Percentiles rank a stretch among this genome's conserved stretches.
Evolutionary conservation across 2,113 vertebrate species (phyloP).

Genomic region (Bostrychus sinensis): DNA sequence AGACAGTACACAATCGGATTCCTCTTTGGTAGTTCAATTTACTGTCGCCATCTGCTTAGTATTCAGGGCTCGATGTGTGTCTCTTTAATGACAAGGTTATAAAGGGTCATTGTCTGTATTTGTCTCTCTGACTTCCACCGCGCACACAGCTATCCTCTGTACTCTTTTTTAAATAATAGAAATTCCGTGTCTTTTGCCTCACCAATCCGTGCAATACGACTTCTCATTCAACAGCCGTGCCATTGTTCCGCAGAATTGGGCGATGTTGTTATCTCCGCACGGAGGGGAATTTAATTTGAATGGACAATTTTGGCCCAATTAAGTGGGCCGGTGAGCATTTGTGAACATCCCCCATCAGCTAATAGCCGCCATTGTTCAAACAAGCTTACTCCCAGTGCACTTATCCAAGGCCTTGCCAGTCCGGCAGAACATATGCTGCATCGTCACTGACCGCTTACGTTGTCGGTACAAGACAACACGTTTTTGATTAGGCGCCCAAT

Average conservation of each 20-base stretch:
- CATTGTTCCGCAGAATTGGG: constrained; percentile 41
- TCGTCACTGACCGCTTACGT: constrained; percentile 51
- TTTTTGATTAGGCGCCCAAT: constrained; percentile 45
- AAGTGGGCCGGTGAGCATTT: constrained; percentile 68
- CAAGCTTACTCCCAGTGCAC: constrained; percentile 59
- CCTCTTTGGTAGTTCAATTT: constrained; percentile 30
- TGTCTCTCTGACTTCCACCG: constrained; percentile 25
- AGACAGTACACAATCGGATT: constrained; percentile 12
- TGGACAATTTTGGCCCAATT: constrained; percentile 79
- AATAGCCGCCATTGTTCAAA: constrained; percentile 75
- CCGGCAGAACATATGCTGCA: constrained; percentile 54
- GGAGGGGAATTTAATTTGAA: constrained; percentile 74
- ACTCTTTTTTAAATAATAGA: constrained; percentile 53
- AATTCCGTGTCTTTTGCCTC: constrained; percentile 30
- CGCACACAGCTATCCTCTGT: constrained; percentile 8
- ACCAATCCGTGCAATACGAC: constrained; percentile 20
- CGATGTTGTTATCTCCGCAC: constrained; percentile 70
- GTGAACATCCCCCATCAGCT: constrained; percentile 75
- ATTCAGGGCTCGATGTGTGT: constrained; percentile 34
- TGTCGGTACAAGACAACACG: constrained; percentile 39
- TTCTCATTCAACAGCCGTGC: constrained; percentile 33
- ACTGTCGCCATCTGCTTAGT: constrained; percentile 14
- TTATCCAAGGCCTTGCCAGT: constrained; percentile 41
- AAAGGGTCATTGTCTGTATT: constrained; percentile 25
- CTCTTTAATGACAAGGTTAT: constrained; percentile 36